Evolutionary conservation across 2,113 vertebrate genomes (phyloP), one percentile per base, ranked within the genome.

Genomic region (Perognathus longimembris): DNA sequence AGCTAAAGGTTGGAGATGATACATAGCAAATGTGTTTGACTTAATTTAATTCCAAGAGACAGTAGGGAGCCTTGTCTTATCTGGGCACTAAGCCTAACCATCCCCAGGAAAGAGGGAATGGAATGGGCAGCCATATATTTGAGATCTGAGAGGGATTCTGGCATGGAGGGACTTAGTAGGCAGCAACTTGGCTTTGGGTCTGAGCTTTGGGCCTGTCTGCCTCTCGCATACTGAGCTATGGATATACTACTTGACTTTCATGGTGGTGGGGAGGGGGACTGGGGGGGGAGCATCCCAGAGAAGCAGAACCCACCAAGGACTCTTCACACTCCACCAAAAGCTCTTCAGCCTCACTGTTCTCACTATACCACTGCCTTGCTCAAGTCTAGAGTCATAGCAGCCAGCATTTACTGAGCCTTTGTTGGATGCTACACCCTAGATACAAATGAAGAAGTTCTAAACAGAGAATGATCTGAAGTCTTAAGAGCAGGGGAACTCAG

Each of bases 41-140:
- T 84, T 57, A 32, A 76, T 73, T 94, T 77, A 28, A 86, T 86
- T 75, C 21, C 38, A 63, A 84, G 74, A 87, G 38, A 86, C 40
- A 30, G 70, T 42, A 3, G 21, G 15, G 28, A 32, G 15, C 70
- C 30, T 74, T 45, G 10, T 76, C 61, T 73, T 73, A 21, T n/a
- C 22, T 28, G 77, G 63, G 45, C 38, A 45, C 12, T 30, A 81
- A 77, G 63, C 32, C n/a, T 54, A 76, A 38, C 4, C 32, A 8
- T 77, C 57, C 73, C 17, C 14, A 54, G 50, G 40, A 63, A 50
- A 87, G 50, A 67, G 5, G 26, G 26, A 34, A 79, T 11, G 14
- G 17, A 74, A 54, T 54, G 50, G 50, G 50, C 32, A 76, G 30
- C 50, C 45, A 7, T 64, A n/a, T 3, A 30, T 10, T 73, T 63